Percentiles rank a stretch among this genome's conserved stretches.
phyloP scores from a whole-genome alignment of 2,113 vertebrate species.

The Cinclus mexicanus region DNA sequence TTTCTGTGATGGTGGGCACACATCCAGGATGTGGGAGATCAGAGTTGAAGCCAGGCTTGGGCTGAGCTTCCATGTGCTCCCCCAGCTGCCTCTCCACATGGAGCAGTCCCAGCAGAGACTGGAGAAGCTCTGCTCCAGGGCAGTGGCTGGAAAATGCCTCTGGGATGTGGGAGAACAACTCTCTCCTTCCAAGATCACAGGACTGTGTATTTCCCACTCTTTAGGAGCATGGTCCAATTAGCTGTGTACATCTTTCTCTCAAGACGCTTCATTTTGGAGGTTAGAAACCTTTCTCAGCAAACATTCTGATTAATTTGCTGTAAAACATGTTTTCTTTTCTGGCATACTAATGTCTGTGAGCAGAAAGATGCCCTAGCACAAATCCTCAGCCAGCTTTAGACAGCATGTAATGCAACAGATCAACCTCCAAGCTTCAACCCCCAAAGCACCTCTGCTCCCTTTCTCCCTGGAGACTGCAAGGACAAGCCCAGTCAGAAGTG shows the following conservation, averaged over 20 bases:
- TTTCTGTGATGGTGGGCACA: neutral
- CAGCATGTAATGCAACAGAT: neutral
- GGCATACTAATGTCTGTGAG: neutral
- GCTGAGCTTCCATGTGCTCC: neutral
- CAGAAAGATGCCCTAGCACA: neutral
- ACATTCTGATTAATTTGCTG: neutral
- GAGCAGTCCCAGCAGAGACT: neutral
- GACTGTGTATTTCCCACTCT: fast-evolving
- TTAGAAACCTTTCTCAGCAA: neutral
- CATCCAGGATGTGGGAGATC: neutral
- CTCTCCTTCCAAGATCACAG: neutral
- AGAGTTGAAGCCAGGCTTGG: slow-evolving; percentile 7
- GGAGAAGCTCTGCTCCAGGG: neutral
- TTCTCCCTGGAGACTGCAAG: neutral
- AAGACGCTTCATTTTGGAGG: neutral
- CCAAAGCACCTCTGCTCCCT: neutral
- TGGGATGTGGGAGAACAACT: neutral
- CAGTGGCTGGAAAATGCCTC: neutral
- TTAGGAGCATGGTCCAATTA: neutral
- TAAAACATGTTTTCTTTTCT: neutral
- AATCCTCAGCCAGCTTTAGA: neutral
- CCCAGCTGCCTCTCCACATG: neutral
- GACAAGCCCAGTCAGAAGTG: neutral
- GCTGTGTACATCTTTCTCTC: neutral
- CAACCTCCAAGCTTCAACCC: neutral